Base-by-base conservation (phyloP, 2,888 invertebrate species). In the Ptychoptera albimana region DNA sequence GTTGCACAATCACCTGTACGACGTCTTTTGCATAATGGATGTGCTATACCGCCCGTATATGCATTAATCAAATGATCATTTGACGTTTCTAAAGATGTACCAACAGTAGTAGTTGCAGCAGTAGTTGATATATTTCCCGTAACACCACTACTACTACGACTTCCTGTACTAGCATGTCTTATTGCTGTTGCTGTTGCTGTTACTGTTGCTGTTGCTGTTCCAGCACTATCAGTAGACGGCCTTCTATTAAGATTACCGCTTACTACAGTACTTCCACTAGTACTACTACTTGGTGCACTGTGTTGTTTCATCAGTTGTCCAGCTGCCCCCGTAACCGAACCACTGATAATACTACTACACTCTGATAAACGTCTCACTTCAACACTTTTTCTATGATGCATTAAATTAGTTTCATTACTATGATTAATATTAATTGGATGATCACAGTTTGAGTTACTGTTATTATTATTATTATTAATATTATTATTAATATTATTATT, bases 331-430 rank as follows among this genome's bases (percentile, higher is more conserved):
- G 46, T 43, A 36, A 46, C 35, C 43, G 45, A 43, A 39, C 36
- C 43, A 41, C 16, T 35, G 34, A 16, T 42, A 34, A 42, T 34
- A 41, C 45, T 53, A 51, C 49, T 63, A 42, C 60, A 60, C 50
- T 73, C 73, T 8, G 72, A 72, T 48, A 71, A 59, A 47, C 73
- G 61, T 46, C 73, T 60, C 37, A 71, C 70, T 55, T 73, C 73
- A 59, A 66, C 51, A 46, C 54, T 51, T 50, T 64, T 65, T 45
- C 63, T 59, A 54, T 61, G 50, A 44, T 47, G 23, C 23, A 23
- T 23, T 23, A 23, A 23, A 48, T 45, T 48, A 42, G 42, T 42
- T 49, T 51, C 51, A 52, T 51, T 51, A 48, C 50, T 51, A 54
- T 55, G 52, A 51, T 53, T 54, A 54, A 23, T 23, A 23, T 23